Base-by-base conservation (phyloP, 2,113 vertebrate genomes). In the Dendrocopos noguchii region DNA sequence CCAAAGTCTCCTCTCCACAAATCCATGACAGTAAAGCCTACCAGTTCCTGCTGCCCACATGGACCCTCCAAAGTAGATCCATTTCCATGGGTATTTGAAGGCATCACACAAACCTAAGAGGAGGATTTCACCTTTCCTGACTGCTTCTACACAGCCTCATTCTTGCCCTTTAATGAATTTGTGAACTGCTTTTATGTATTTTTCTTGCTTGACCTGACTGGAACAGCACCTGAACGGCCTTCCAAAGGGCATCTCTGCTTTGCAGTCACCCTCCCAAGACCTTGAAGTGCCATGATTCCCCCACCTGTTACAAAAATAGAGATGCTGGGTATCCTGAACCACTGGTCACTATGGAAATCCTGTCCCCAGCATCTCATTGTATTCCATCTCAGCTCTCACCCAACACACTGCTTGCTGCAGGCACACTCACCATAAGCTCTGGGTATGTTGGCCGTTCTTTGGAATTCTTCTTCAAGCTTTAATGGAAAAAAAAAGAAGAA, bases 391-490 rank as follows among this genome's bases (percentile, higher is more conserved):
- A 67, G 44, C 65, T 80, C 74, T 61, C 57, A 56, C 29, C 15
- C 28, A 42, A 28, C 3, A 25, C 13, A 1, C 31, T 27, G 36
- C 61, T 64, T 21, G 4, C 52, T 14, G 17, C 76, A 79, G 71
- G 21, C 52, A 88, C 82, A 98, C 98, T 98, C 96, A 99, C 99
- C 99, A 99, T 99, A 97, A 99, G 98, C 96, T 99, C 99, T 95
- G 98, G 97, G 95, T 99, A 99, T 7, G 98, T 99, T 87, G 99
- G 99, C 95, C 99, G 98, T 96, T 99, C 99, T 98, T 98, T 99
- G 98, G 99, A 99, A 98, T 99, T 99, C 98, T 99, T 99, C 98
- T 99, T 99, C 97, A 99, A 99, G 98, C 99, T 99, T 92, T 91
- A 95, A 92, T 57, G 22, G 25, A 83, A 0, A 1, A 27, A 42